Evolutionary conservation across 2,888 invertebrate species (phyloP).

Genomic region (Ecliptopera silaceata): DNA sequence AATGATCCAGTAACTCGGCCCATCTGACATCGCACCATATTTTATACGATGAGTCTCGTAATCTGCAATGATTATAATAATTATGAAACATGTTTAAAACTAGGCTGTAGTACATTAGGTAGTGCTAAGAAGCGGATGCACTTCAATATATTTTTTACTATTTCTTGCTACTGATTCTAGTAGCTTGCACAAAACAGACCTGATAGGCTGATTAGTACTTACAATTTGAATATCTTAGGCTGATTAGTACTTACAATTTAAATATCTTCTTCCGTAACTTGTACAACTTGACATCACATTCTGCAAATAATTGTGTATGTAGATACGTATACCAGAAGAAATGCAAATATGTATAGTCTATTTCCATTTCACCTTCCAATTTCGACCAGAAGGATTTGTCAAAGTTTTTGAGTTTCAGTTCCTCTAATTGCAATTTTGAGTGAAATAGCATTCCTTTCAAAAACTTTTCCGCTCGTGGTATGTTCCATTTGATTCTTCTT

Average conservation of each 20-base stretch:
- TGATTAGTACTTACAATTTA: slow-evolving; percentile 51
- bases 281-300: slow-evolving; percentile 54
- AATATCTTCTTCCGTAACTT: slow-evolving; percentile 52
- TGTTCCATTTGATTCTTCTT: slow-evolving; percentile 56
- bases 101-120: too few relatives aligned
- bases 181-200: too few relatives aligned
- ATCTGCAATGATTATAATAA: slow-evolving; percentile 56
- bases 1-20: slow-evolving; percentile 58
- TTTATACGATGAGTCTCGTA: slow-evolving; percentile 51
- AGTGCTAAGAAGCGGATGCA: too few relatives aligned
- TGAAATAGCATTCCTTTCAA: slow-evolving; percentile 54
- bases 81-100: too few relatives aligned
- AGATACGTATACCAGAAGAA: slow-evolving; percentile 60
- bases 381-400: slow-evolving; percentile 59
- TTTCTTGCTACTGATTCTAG: not conserved
- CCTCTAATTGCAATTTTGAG: slow-evolving; percentile 49
- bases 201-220: slow-evolving; percentile 29
- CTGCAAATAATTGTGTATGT: slow-evolving; percentile 66
- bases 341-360: slow-evolving; percentile 51
- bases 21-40: slow-evolving; percentile 70
- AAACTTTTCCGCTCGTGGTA: slow-evolving; percentile 57
- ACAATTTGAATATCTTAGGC: slow-evolving; percentile 59
- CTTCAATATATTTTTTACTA: too few relatives aligned
- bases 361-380: slow-evolving; percentile 54
- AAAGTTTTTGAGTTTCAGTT: slow-evolving; percentile 58